Evolutionary conservation across 1,140 invertebrate species (phyloP), one percentile per base, ranked within the genome.

Genomic region (Drosophila obscura): DNA sequence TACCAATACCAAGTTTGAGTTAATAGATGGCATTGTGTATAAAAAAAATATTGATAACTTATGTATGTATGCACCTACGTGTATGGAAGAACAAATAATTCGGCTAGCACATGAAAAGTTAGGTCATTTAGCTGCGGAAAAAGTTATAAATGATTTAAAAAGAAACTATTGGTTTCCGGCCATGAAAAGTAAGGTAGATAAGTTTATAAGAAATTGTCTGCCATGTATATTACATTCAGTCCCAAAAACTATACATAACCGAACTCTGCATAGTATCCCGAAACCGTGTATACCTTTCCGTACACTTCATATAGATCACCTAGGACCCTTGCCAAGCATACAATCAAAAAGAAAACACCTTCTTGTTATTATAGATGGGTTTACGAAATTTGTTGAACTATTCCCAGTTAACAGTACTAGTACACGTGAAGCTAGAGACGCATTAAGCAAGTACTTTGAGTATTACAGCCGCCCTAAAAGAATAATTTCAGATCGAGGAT

Each of bases 291-390:
- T 35, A 15, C 64, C 57, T 3, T 68, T 68, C 31, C 16, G 55
- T 35, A 62, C 41, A 9, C 24, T 68, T 5, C 64, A 67, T 39
- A 51, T 61, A 31, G 49, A 67, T 24, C 57, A 67, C 24, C 15
- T 52, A 4, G 49, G 49, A 9, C 48, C 57, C 4, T 35, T 67
- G 5, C 39, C 35, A 4, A 44, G 31, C 22, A 26, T 60, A 24
- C 26, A 39, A 39, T 67, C 55, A 4, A 65, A 58, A 24, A 44
- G 8, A 48, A 59, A 59, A n/a, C 24, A 66, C 15, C 24, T 67
- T 0, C 13, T 66, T 2, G 46, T 67, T 11, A 48, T 67, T 22
- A 67, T 60, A 16, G 49, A 61, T 51, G 31, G 22, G 8, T 53
- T 67, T 41, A 67, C 41, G 1, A 67, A 52, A 31, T 65, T 59